These are phyloP conservation scores for Trissoscelio sp. DNA, from an alignment of 2,888 invertebrate species.

Conservation along the genomic window DNA sequence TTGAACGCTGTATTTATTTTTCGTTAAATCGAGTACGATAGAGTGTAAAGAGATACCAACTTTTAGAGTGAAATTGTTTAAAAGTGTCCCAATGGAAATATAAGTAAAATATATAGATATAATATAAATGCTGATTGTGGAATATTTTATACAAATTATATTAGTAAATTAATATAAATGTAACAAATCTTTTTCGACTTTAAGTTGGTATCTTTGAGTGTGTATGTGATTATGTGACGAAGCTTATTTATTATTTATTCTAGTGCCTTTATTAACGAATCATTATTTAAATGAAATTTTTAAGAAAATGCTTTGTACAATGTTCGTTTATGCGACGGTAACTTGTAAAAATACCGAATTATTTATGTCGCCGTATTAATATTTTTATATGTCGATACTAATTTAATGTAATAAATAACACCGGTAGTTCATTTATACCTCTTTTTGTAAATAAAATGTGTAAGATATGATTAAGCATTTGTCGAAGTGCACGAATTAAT, in stretches of 20 bases:
- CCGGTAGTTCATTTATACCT: conserved; percentile 76
- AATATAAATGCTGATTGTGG: conserved; percentile 1
- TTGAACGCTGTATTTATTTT: conserved; percentile 74
- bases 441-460: conserved; percentile 79
- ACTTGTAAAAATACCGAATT: conserved; percentile 81
- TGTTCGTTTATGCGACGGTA: conserved; percentile 76
- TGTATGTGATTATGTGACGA: conserved; percentile 76
- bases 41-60: conserved; percentile 72
- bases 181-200: conserved; percentile 37
- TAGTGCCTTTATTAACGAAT: conserved; percentile 76
- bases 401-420: conserved; percentile 79
- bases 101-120: conserved; percentile 1
- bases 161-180: conserved; percentile 15
- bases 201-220: conserved; percentile 67
- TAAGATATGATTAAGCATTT: conserved; percentile 78
- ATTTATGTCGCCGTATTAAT: conserved; percentile 80
- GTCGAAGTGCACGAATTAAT: conserved; percentile 67
- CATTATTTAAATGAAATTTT: conserved; percentile 76
- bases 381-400: conserved; percentile 79
- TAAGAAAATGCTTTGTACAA: conserved; percentile 78
- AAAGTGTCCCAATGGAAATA: conserved; percentile 37
- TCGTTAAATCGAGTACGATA: conserved; percentile 70
- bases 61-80: conserved; percentile 52
- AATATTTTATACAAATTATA: conserved; percentile 16
- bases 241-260: conserved; percentile 83